phyloP scores from a whole-genome alignment of 2,797 vertebrate species.

The Loriculus beryllinus region DNA sequence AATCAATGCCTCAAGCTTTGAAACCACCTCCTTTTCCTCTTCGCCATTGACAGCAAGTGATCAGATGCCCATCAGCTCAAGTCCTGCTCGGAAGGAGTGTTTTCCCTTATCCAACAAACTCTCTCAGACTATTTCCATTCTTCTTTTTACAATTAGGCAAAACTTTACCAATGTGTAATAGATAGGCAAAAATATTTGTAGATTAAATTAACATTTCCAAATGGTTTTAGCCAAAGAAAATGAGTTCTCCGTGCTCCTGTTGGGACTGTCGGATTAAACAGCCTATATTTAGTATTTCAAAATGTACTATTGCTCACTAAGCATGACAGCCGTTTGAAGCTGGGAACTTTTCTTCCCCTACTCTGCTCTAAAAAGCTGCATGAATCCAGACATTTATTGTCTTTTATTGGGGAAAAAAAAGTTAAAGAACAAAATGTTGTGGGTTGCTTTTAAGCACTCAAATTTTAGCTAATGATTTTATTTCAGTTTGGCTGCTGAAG shows the following conservation, averaged over 20 bases:
- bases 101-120: neutral
- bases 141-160: neutral
- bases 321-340: neutral
- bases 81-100: neutral
- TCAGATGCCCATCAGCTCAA: neutral
- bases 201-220: neutral
- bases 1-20: neutral
- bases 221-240: neutral
- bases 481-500: constrained; percentile 27
- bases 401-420: neutral
- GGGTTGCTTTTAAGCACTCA: neutral
- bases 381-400: neutral
- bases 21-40: neutral
- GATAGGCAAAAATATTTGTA: neutral
- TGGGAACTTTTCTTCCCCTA: neutral
- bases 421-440: neutral
- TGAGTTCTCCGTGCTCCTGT: neutral
- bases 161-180: neutral
- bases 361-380: neutral
- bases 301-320: neutral
- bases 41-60: neutral
- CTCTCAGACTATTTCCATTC: neutral
- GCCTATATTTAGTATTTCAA: neutral
- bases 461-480: constrained; percentile 4
- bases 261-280: neutral